Evolutionary conservation across 2,888 invertebrate genomes (phyloP), one percentile per base, ranked within the genome.

Genomic region (Clunio marinus): DNA sequence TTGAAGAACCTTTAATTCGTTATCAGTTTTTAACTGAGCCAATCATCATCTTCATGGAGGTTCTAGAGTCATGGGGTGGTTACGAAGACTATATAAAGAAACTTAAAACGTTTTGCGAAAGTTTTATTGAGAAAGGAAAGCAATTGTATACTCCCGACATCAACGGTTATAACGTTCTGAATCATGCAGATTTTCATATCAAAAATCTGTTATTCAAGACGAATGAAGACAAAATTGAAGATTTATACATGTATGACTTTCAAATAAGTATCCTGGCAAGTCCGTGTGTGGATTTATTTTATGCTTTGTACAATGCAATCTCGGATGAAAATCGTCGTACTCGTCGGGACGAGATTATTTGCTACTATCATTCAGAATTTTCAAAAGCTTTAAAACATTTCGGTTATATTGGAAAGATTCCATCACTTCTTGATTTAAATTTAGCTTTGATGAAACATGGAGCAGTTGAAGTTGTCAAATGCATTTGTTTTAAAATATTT

Each of bases 141-240:
- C n/a, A 10, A 4, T n/a, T 25, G 2, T 58, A 58, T 17, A 7
- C 1, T 7, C 58, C 58, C 3, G 28, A 58, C 13, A 2, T n/a
- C 3, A 15, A 58, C 5, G 58, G 58, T 2, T 58, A 27, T 24
- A 58, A 58, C 28, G 58, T 58, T 20, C 22, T 58, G 7, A 58
- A 58, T 15, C 58, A 58, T 58, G 58, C 25, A 13, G 58, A 58
- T 15, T 58, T 58, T n/a, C 58, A 58, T 27, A 27, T 58, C 28
- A 58, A 58, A 13, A 58, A 58, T 24, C 13, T 58, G 5, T 28
- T 58, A 13, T 58, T 58, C 27, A 58, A 58, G 27, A 25, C 2
- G 17, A n/a, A 25, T 27, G 25, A 13, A 58, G 58, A 58, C 10
- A 24, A n/a, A 7, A 10, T 58, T n/a, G 58, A 25, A 58, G 58